These are phyloP conservation scores for Augochlorella aurata DNA, from an alignment of 2,888 invertebrate genomes.

Conservation along the genomic window DNA sequence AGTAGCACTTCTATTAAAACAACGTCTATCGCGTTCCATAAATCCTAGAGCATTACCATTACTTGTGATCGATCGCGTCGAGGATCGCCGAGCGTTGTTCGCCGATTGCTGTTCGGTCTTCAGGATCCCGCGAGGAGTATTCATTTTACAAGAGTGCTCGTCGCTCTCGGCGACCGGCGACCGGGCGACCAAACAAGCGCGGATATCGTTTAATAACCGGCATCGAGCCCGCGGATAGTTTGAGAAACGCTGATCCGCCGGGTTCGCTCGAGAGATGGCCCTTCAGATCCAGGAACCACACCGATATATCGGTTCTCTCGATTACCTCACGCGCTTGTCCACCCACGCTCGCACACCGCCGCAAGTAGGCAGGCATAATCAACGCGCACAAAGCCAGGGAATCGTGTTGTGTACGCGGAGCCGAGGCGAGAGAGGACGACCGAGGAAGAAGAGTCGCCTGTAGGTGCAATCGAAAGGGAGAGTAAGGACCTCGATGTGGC, in stretches of 20 bases:
- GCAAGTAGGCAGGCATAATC: constrained; percentile 58
- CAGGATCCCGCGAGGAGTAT: neutral
- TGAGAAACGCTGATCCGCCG: constrained; percentile 32
- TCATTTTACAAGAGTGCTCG: neutral
- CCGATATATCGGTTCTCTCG: constrained; percentile 65
- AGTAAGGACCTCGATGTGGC: constrained; percentile 57
- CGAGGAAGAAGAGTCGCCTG: constrained; percentile 30
- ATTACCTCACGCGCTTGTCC: constrained; percentile 65
- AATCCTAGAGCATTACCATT: neutral
- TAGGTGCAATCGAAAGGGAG: constrained; percentile 50
- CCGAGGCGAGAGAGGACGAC: constrained; percentile 29
- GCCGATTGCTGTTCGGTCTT: neutral
- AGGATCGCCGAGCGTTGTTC: neutral
- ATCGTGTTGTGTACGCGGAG: constrained; percentile 60
- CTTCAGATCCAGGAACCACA: constrained; percentile 62
- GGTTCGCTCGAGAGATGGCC: constrained; percentile 42
- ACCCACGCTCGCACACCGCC: constrained; percentile 37
- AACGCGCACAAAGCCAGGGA: constrained; percentile 70
- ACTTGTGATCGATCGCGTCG: neutral
- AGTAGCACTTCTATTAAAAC: neutral
- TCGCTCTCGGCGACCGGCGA: neutral
- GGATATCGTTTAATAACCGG: neutral
- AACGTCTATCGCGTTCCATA: neutral
- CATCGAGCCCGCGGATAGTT: neutral
- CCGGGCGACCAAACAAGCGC: neutral